Evolutionary conservation across 2,888 invertebrate species (phyloP).

Genomic region (Nasonia oneida): DNA sequence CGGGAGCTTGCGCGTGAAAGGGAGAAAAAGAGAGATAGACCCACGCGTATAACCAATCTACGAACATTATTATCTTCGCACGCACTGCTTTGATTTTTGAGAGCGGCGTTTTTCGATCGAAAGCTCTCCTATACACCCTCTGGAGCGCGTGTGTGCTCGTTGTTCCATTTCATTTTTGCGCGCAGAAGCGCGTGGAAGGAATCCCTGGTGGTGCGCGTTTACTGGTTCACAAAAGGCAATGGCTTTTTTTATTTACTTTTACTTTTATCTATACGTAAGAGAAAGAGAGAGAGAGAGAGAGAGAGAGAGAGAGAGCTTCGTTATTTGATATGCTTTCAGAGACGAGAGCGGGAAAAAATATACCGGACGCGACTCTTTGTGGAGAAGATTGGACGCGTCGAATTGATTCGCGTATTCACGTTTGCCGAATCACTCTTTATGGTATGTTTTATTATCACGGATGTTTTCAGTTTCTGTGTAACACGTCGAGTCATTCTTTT

Average conservation of each 20-base stretch:
- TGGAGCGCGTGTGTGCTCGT: neutral
- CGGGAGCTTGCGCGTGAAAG: neutral
- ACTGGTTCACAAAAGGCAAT: conserved; percentile 26
- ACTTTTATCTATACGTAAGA: neutral
- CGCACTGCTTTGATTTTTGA: neutral
- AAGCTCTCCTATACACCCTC: neutral
- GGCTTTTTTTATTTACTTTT: neutral
- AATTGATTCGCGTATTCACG: neutral
- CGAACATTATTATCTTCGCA: conserved; percentile 29
- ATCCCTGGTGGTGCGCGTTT: neutral
- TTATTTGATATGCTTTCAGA: conserved; percentile 47
- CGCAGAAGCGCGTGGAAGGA: neutral
- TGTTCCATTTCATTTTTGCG: conserved; percentile 32
- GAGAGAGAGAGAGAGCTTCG: neutral
- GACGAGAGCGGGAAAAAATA: neutral
- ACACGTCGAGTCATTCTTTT: neutral
- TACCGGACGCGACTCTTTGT: neutral
- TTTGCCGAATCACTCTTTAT: neutral
- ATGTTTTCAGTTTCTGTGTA: neutral
- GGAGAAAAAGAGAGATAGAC: neutral
- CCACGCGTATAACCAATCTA: conserved; percentile 14
- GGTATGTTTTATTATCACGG: neutral
- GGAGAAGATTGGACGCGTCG: neutral
- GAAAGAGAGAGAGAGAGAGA: neutral
- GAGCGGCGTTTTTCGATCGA: conserved; percentile 18